These are phyloP conservation scores for Aphodius granarius DNA, from an alignment of 2,888 invertebrate species.

Conservation along the genomic window DNA sequence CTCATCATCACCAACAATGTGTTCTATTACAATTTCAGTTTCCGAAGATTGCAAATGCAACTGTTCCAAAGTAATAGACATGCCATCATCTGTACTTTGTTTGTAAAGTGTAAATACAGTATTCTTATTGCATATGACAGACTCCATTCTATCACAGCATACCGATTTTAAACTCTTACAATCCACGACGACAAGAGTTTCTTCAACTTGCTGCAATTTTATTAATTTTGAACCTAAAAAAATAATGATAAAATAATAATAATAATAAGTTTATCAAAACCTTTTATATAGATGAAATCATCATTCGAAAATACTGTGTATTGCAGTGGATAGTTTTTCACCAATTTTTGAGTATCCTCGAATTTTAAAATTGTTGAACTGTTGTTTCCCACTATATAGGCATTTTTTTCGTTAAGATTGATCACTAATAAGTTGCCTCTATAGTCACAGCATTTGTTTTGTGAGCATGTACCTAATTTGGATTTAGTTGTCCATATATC, in stretches of 20 bases:
- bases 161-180: constrained; percentile 25
- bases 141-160: constrained; percentile 35
- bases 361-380: constrained; percentile 37
- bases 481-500: constrained; percentile 41
- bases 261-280: constrained; percentile 29
- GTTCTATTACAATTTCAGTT: constrained; percentile 25
- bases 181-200: constrained; percentile 31
- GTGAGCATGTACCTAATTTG: constrained; percentile 11
- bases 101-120: constrained; percentile 40
- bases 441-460: constrained; percentile 45
- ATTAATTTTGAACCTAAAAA: constrained; percentile 38
- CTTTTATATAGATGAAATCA: constrained; percentile 43
- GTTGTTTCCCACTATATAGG: constrained; percentile 37
- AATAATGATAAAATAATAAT: constrained; percentile 3
- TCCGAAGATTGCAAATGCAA: constrained; percentile 24
- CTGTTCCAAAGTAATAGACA: constrained; percentile 30
- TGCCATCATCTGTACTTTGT: constrained; percentile 21
- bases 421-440: constrained; percentile 42
- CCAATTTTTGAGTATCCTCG: constrained; percentile 28
- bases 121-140: constrained; percentile 36
- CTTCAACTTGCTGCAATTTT: constrained; percentile 34
- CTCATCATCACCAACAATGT: constrained; percentile 15
- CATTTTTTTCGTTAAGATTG: constrained; percentile 38
- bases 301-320: constrained; percentile 42
- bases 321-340: constrained; percentile 31